Base-by-base conservation (phyloP, 2,888 invertebrate species). In the Spodoptera littoralis region DNA sequence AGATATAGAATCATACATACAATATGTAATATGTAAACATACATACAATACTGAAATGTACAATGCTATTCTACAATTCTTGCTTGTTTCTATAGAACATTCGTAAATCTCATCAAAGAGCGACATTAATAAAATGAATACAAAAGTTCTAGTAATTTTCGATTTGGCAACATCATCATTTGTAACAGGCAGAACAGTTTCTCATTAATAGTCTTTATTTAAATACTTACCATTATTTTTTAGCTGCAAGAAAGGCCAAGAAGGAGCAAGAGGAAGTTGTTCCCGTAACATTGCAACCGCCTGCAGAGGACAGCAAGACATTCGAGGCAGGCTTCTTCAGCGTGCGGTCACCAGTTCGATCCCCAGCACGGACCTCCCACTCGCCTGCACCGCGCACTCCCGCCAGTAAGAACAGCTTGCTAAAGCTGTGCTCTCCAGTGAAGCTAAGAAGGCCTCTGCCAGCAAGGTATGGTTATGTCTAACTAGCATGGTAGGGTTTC, bases 301-400 rank as follows among this genome's bases (percentile, higher is more conserved):
- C 22, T 0, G 3, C 52, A 1, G 36, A 44, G 0, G 73, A 73
- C n/a, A 82, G 77, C 45, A 91, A 91, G 76, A 91, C 90, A 0
- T 95, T 95, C 71, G 91, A 95, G 12, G 95, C 90, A 0, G 95
- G 94, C 0, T 95, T 95, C 87, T 95, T 95, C 87, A 74, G 81
- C 62, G 90, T 95, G 46, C 77, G 73, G 45, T 94, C 95, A 0
- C 95, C 95, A 3, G 86, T 91, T n/a, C 89, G 88, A 12, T 75
- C 83, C 9, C 82, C 84, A 9, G 72, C 72, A 11, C 18, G 52
- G 8, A 4, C 18, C 36, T 36, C 36, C 36, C 27, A 3, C 11
- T 27, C 60, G 9, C 44, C 56, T 1, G 5, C 24, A 3, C 53
- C 76, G 3, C 60, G 58, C 60, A 73, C 82, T 3, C 79, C 81